Conservation (phyloP, 2,797 vertebrate species). For the Luscinia luscinia region DNA sequence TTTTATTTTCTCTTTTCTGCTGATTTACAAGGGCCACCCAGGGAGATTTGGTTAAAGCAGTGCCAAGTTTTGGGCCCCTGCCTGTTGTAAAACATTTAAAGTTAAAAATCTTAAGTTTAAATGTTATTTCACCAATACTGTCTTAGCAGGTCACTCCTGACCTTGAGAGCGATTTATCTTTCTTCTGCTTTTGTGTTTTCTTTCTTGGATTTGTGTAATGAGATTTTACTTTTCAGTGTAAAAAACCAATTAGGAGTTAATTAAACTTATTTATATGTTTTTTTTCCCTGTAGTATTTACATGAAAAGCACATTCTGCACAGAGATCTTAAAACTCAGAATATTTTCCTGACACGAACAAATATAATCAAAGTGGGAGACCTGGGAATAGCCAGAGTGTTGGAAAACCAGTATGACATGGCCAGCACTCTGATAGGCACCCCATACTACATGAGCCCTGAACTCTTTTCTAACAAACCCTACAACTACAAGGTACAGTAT, state of each 20-base stretch:
- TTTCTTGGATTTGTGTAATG: neutral
- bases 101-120: neutral
- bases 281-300: constrained; percentile 86
- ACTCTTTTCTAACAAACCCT: constrained; percentile 94
- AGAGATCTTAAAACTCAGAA: constrained; percentile 98
- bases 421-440: constrained; percentile 95
- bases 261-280: neutral
- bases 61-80: neutral
- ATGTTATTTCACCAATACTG: neutral
- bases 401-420: constrained; percentile 96
- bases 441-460: constrained; percentile 99
- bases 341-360: constrained; percentile 94
- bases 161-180: neutral
- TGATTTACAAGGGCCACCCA: neutral
- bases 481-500: constrained; percentile 93
- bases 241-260: neutral
- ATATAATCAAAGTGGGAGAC: constrained; percentile 98
- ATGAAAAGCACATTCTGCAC: constrained; percentile 94
- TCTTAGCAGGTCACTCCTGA: neutral
- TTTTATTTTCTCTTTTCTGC: neutral
- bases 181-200: neutral
- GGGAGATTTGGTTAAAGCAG: neutral
- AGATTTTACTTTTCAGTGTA: neutral
- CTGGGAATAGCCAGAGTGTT: constrained; percentile 94
- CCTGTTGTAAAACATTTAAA: neutral